Evolutionary conservation across 2,113 vertebrate species (phyloP), one percentile per base, ranked within the genome.

Genomic region (Psittacula cyanocephala): DNA sequence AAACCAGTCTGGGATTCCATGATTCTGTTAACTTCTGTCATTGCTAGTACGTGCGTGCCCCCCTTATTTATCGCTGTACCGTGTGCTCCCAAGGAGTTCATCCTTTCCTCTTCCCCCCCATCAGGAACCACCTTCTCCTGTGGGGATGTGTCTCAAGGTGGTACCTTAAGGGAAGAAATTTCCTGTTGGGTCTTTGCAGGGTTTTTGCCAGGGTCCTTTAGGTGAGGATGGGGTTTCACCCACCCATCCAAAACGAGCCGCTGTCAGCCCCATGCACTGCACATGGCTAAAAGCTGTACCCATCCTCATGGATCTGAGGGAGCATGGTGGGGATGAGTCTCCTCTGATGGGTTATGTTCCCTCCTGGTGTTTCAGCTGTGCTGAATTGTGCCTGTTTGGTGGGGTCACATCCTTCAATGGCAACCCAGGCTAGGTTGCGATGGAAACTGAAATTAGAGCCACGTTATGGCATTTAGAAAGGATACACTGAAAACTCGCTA

Each of bases 241-340:
- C 35, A 28, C 31, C 52, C 44, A 6, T 88, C 67, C 43, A 25
- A 41, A 88, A 60, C 16, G 31, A 47, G 39, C 15, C 53, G 1
- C 18, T 33, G 4, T 41, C 65, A 62, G 13, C 28, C 17, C n/a
- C 2, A 2, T 57, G 46, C 39, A 24, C 44, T 67, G 60, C 20
- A 85, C 49, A 50, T 37, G 13, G 22, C 57, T 68, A 13, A 68
- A 79, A 75, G 2, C 6, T 25, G 13, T 52, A 9, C n/a, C 11
- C 11, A 3, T 14, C 3, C 2, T 44, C 75, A 52, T 55, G 11
- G 24, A 13, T 12, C 28, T 43, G 20, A 19, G 33, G 15, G 82
- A 53, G 28, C 17, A 0, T 0, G 2, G 15, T 27, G 8, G 8
- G 9, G 27, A 4, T 4, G 6, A n/a, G 9, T 29, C 44, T 64